Conservation (phyloP, 2,888 invertebrate species). For the Clitarchus hookeri region DNA sequence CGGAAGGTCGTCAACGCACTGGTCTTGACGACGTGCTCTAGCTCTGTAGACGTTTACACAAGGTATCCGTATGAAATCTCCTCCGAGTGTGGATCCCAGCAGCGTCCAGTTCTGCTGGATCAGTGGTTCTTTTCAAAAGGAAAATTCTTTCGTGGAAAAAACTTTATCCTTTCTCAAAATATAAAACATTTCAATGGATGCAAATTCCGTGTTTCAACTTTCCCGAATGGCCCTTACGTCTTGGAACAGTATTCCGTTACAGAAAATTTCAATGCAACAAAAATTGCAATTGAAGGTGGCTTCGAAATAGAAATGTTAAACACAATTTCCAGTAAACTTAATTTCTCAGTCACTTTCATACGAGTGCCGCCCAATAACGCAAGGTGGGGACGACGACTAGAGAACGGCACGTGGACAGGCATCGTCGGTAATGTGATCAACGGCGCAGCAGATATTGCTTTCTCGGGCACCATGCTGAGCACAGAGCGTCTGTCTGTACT, state of each 20-base stretch:
- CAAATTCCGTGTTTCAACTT: background rate
- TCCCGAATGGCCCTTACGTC: background rate
- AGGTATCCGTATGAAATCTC: background rate
- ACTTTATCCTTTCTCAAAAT: too few relatives aligned
- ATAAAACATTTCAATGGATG: background rate
- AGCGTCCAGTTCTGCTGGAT: background rate
- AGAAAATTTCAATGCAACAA: background rate
- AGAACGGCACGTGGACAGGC: slow-evolving; percentile 18
- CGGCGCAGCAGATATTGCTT: background rate
- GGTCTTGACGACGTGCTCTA: background rate
- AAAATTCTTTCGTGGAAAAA: background rate
- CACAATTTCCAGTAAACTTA: background rate
- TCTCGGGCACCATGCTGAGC: background rate
- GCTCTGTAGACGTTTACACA: background rate
- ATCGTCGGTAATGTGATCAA: background rate
- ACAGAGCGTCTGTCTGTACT: background rate
- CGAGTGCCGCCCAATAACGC: background rate
- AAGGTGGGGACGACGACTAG: background rate
- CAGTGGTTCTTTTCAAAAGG: background rate
- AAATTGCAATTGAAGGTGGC: background rate
- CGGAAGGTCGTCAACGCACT: background rate
- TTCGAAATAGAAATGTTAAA: slow-evolving; percentile 15
- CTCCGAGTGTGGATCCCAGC: background rate
- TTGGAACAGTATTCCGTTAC: background rate
- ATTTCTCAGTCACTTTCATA: background rate